A percentile compares a stretch with the other conserved stretches of the same genome.
These are phyloP conservation scores for Lamellibrachia luymesi DNA, from an alignment of 1,140 invertebrate species.

Conservation along the genomic window DNA sequence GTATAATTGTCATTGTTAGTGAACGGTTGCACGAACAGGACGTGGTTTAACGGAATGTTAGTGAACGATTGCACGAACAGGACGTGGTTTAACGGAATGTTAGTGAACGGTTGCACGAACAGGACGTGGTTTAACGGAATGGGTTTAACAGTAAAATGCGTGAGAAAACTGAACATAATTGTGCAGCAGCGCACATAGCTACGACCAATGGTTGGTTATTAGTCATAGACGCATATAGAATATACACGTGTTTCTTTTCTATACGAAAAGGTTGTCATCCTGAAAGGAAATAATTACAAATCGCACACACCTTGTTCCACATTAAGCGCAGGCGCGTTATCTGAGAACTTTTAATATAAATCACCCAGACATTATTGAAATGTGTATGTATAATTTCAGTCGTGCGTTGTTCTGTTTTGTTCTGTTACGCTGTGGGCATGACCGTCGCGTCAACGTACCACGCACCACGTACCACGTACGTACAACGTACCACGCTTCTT, in stretches of 20 bases:
- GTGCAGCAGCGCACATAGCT: neutral
- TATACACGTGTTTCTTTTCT: neutral
- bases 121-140: neutral
- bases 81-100: neutral
- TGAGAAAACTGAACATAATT: neutral
- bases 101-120: neutral
- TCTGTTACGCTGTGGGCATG: neutral
- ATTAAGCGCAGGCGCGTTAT: neutral
- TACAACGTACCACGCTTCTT: neutral
- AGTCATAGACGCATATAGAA: neutral
- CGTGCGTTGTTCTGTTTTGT: neutral
- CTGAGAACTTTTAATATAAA: neutral
- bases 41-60: neutral
- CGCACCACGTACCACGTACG: no score
- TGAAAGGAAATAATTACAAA: neutral
- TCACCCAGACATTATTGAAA: neutral
- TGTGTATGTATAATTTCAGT: neutral
- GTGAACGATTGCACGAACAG: neutral
- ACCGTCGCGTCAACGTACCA: no score
- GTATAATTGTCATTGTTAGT: neutral
- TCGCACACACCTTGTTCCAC: neutral
- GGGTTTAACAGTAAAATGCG: neutral
- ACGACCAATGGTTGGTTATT: neutral
- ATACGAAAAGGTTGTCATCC: neutral
- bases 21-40: constrained; percentile 1